Conservation (phyloP, 2,888 invertebrate species). For the Oeneis ivallda region DNA sequence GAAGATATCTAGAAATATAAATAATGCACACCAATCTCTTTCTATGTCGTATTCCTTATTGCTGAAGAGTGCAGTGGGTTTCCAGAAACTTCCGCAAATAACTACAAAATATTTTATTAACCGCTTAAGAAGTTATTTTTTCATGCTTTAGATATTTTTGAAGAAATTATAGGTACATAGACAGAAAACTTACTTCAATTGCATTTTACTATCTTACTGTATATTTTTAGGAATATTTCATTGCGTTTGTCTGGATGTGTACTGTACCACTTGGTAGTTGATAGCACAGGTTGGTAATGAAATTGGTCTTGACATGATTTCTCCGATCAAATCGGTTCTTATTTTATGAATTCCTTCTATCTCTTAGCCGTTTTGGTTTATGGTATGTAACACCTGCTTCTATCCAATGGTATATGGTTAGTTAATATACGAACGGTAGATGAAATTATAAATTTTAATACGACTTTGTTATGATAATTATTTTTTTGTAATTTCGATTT, state of each 20-base stretch:
- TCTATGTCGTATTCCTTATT: no score
- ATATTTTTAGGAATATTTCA: not conserved
- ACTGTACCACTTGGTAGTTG: not conserved
- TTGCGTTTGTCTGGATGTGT: not conserved
- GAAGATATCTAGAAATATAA: no score
- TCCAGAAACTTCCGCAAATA: no score
- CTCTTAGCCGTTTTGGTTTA: not conserved
- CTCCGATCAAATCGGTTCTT: not conserved
- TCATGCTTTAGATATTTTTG: not conserved
- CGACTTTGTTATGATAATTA: slow-evolving; percentile 6
- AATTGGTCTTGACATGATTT: not conserved
- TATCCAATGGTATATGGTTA: no score
- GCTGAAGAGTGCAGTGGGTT: no score
- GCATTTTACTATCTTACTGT: not conserved
- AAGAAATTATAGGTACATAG: not conserved
- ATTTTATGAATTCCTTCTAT: not conserved
- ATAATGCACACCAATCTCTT: no score
- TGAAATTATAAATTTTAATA: not conserved
- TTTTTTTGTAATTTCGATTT: slow-evolving; percentile 33
- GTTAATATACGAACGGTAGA: no score
- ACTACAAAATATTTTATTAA: not conserved
- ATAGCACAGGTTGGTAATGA: not conserved
- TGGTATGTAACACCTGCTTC: no score
- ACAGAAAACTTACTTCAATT: not conserved
- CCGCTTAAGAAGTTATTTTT: not conserved